A percentile compares a stretch with the other conserved stretches of the same genome.
These are phyloP conservation scores for Neoarius graeffei DNA, from an alignment of 2,113 vertebrate genomes.

Conservation along the genomic window DNA sequence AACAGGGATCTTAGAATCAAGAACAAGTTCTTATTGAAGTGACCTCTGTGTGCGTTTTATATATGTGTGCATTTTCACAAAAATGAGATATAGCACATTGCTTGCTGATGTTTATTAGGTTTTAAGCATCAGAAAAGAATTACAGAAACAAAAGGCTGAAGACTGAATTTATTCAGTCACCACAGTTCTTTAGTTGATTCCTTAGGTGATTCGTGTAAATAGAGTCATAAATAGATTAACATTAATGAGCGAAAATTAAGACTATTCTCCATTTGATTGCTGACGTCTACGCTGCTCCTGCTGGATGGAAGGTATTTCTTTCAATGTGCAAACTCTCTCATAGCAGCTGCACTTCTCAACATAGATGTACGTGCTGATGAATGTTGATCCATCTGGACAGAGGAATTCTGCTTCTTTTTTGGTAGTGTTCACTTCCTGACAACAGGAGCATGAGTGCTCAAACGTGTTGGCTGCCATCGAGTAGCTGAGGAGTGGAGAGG, in stretches of 20 bases:
- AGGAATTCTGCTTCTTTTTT: constrained; percentile 56
- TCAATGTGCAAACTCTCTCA: constrained; percentile 53
- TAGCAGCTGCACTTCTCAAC: constrained; percentile 64
- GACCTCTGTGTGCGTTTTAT: background rate
- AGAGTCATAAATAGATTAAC: constrained; percentile 40
- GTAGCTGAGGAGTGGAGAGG: constrained; percentile 55
- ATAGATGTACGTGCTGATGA: constrained; percentile 61
- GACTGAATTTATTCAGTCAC: background rate
- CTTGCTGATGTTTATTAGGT: constrained; percentile 34
- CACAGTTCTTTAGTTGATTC: background rate
- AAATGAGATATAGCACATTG: background rate
- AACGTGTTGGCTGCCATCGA: constrained; percentile 47
- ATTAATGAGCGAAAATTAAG: constrained; percentile 30
- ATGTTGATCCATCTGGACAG: constrained; percentile 56
- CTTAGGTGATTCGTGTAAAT: constrained; percentile 1
- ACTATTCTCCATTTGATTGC: background rate
- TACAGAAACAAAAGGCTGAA: background rate
- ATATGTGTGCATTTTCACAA: background rate
- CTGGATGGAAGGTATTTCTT: background rate
- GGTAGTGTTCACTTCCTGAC: constrained; percentile 60
- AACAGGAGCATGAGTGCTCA: constrained; percentile 68
- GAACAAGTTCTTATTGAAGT: background rate
- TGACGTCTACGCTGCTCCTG: constrained; percentile 27
- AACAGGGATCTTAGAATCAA: background rate
- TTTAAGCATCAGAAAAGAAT: constrained; percentile 25